phyloP scores from a whole-genome alignment of 1,140 invertebrate genomes.

The Himalopsyche phryganea region DNA sequence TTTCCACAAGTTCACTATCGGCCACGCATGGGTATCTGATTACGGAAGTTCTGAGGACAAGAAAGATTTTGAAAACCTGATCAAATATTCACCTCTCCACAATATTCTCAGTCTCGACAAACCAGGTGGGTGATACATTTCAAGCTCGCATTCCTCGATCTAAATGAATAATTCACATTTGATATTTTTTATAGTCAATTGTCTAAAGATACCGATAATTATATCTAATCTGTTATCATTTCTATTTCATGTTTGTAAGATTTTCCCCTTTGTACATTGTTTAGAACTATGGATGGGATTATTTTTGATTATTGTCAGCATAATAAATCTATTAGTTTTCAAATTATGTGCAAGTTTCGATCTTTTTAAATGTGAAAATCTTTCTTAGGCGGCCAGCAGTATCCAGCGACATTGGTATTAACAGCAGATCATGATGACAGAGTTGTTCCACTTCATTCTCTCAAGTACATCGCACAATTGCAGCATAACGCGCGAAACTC shows the following conservation, averaged over 20 bases:
- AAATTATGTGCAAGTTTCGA: too few species aligned
- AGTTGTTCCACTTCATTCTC: constrained; percentile 91
- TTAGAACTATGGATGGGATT: too few species aligned
- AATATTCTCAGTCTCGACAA: constrained; percentile 62
- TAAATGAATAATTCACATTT: constrained; percentile 41
- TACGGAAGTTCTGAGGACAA: constrained; percentile 89
- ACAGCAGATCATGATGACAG: constrained; percentile 98
- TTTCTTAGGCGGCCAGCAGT: constrained; percentile 59
- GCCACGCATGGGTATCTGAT: constrained; percentile 94
- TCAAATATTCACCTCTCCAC: constrained; percentile 94
- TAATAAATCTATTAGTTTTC: too few species aligned
- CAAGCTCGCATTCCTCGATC: too few species aligned
- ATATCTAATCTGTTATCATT: not conserved
- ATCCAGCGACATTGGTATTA: constrained; percentile 85
- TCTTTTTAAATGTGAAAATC: too few species aligned
- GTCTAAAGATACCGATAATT: not conserved
- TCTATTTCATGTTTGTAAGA: not conserved
- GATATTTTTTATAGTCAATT: not conserved
- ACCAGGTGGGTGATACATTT: constrained; percentile 11
- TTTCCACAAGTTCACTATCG: constrained; percentile 98
- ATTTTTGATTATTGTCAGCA: too few species aligned
- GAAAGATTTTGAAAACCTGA: constrained; percentile 84
- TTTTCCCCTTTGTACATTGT: not conserved
- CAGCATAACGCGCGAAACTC: constrained; percentile 70
- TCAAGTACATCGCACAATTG: constrained; percentile 91